Evolutionary conservation across 2,797 vertebrate species (phyloP), one percentile per base, ranked within the genome.

Genomic region (Allochrocebus solatus): DNA sequence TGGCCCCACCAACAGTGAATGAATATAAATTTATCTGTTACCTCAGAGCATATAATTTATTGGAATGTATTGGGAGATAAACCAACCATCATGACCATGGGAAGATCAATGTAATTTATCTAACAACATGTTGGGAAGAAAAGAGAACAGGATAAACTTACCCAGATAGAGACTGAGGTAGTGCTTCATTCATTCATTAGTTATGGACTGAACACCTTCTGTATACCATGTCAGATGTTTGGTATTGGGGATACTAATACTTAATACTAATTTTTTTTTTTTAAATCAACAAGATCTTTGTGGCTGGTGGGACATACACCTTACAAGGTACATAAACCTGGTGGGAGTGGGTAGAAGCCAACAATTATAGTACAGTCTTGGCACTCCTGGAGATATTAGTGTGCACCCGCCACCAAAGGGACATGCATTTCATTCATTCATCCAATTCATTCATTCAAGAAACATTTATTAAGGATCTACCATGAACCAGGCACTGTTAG

Each of bases 41-140:
- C 79, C 55, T 92, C 46, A 1, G 57, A 70, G 17, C 67, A 61
- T 64, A 39, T 30, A 26, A 2, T 11, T 46, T 85, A 86, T 17
- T 21, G 41, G 24, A 26, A 24, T 43, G 59, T 91, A 91, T 6
- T 53, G 46, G 43, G 50, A 48, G 21, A 75, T 28, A 74, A 82
- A 84, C 64, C 80, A 84, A 89, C 22, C 30, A 88, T 59, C 12
- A 39, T 24, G 55, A 81, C 43, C 74, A 82, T 59, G 33, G 30
- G 57, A 70, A 96, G 36, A 91, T 50, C 28, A 92, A 90, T 70
- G 22, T 74, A 92, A 87, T 91, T 78, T 96, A 61, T 79, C 70
- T 76, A 90, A 61, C 41, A n/a, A 86, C 78, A 13, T 89, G 21
- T 43, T 39, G 8, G 61, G 28, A 93, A 89, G 82, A 36, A 90